Evolutionary conservation across 2,797 vertebrate genomes (phyloP).

Genomic region (Nannoperca obscura): DNA sequence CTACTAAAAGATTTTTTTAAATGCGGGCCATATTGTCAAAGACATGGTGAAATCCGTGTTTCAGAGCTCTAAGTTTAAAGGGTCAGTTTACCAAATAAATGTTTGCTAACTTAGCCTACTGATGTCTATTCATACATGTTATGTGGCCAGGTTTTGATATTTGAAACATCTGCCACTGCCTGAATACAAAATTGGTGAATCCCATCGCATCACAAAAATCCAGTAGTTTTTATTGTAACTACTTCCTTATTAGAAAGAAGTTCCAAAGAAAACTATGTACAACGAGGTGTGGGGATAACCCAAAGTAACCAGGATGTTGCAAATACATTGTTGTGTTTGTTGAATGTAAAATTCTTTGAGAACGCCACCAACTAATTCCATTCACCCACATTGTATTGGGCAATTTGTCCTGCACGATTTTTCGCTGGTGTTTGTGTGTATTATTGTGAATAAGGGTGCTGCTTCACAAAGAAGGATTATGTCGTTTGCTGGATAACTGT

Average conservation of each 20-base stretch:
- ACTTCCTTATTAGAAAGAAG: background rate
- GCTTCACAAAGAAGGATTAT: background rate
- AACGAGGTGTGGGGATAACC: background rate
- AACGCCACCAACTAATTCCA: too few species aligned
- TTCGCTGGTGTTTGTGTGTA: background rate
- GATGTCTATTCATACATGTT: background rate
- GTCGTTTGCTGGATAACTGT: too few species aligned
- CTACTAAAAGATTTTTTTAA: background rate
- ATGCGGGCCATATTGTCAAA: background rate
- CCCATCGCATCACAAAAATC: background rate
- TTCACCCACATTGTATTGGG: background rate
- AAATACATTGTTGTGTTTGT: background rate
- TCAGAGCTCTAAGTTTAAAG: background rate
- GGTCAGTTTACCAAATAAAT: background rate
- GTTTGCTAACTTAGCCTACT: background rate
- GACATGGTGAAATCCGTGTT: background rate
- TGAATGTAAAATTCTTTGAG: background rate
- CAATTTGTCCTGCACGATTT: background rate
- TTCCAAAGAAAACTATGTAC: background rate
- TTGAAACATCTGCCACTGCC: conserved; percentile 2
- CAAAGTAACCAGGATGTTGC: background rate
- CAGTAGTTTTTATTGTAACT: background rate
- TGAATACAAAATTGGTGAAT: background rate
- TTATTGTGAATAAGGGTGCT: background rate
- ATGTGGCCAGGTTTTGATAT: background rate